A percentile compares a stretch with the other conserved stretches of the same genome.
phyloP scores from a whole-genome alignment of 1,140 invertebrate genomes.

The Dendrolimus kikuchii region DNA sequence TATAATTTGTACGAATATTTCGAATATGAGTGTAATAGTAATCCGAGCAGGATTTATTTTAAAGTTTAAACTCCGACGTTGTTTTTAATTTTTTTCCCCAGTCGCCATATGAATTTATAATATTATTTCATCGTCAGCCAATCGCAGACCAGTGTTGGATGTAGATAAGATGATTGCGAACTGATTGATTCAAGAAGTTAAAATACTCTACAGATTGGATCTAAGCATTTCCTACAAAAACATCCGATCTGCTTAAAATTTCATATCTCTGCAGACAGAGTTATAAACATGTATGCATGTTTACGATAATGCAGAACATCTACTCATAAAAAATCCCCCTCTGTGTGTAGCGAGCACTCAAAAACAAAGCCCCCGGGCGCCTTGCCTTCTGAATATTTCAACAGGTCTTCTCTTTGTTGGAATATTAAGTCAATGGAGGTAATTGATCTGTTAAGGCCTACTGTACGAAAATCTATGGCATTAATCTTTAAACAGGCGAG shows the following conservation, averaged over 20 bases:
- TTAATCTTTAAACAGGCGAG: constrained; percentile 28
- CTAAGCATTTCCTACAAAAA: constrained; percentile 9
- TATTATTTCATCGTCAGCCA: too few species aligned
- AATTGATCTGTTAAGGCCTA: constrained; percentile 58
- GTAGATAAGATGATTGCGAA: too few species aligned
- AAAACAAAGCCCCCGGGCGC: constrained; percentile 50
- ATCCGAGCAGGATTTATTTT: too few species aligned
- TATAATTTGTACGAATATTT: too few species aligned
- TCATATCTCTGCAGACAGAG: constrained; percentile 8
- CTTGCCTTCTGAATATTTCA: constrained; percentile 58
- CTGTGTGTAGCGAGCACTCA: constrained; percentile 41
- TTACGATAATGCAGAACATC: constrained; percentile 52
- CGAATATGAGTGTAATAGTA: too few species aligned
- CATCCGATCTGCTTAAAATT: constrained; percentile 11
- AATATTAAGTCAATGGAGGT: constrained; percentile 68
- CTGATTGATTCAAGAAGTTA: too few species aligned
- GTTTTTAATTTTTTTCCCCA: too few species aligned
- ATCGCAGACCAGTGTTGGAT: too few species aligned
- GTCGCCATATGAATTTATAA: too few species aligned
- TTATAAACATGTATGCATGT: constrained; percentile 34
- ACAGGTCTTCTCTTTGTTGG: constrained; percentile 59
- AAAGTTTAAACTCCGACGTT: too few species aligned
- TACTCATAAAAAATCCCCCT: constrained; percentile 52
- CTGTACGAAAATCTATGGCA: constrained; percentile 23
- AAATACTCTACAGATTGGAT: not conserved